A percentile compares a stretch with the other conserved stretches of the same genome.
Evolutionary conservation across 1,140 invertebrate genomes (phyloP).

Genomic region (Armadillidium nasatum): DNA sequence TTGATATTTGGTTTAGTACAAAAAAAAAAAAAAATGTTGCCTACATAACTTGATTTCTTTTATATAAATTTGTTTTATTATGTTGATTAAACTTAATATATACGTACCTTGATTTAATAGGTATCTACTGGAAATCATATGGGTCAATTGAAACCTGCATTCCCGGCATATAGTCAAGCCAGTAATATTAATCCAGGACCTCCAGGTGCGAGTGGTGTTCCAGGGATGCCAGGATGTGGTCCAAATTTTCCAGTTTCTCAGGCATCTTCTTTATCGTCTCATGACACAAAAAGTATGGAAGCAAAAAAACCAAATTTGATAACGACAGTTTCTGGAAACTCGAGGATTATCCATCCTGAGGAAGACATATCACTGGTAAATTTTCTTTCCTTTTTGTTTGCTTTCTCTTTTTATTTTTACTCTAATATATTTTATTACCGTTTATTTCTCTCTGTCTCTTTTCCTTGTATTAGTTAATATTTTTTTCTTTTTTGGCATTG

Average conservation of each 20-base stretch:
- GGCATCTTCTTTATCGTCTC: constrained; percentile 22
- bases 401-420: no score
- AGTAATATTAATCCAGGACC: neutral
- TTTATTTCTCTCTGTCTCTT: no score
- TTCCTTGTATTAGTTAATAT: no score
- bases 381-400: constrained; percentile 20
- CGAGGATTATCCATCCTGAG: constrained; percentile 88
- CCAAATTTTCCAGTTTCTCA: constrained; percentile 10
- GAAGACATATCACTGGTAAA: constrained; percentile 83
- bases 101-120: neutral
- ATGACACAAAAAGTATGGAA: constrained; percentile 40
- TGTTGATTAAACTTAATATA: no score
- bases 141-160: constrained; percentile 64
- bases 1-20: no score
- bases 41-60: no score
- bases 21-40: no score
- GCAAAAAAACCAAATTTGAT: constrained; percentile 66
- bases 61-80: no score
- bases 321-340: constrained; percentile 72
- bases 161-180: constrained; percentile 68
- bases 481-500: no score
- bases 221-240: neutral
- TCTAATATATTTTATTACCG: no score
- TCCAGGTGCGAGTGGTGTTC: neutral
- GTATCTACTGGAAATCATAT: constrained; percentile 40